A percentile compares a stretch with the other conserved stretches of the same genome.
Evolutionary conservation across 2,888 invertebrate species (phyloP).

Genomic region (Conus canariensis): DNA sequence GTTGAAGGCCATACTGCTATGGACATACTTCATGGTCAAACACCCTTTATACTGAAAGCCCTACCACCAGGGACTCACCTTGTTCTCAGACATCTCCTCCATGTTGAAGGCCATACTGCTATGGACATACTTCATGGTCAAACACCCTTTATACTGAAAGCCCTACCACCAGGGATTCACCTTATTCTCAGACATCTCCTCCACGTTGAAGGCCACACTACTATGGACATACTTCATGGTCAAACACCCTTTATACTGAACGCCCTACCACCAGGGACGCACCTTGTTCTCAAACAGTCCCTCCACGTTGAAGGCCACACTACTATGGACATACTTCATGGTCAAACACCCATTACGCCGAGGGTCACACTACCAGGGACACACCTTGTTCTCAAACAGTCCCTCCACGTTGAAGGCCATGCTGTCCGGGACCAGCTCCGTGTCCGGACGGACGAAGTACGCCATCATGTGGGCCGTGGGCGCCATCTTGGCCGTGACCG

Average conservation of each 20-base stretch:
- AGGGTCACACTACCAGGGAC: background rate
- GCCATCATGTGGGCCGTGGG: slow-evolving; percentile 78
- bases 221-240: slow-evolving; percentile 82
- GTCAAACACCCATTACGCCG: too few relatives aligned
- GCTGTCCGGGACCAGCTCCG: slow-evolving; percentile 82
- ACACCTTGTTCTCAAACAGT: slow-evolving; percentile 83
- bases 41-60: too few relatives aligned
- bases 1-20: too few relatives aligned
- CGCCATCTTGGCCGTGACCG: slow-evolving; percentile 55
- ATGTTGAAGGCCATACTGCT: too few relatives aligned
- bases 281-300: slow-evolving; percentile 83
- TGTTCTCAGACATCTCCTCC: too few relatives aligned
- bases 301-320: slow-evolving; percentile 81
- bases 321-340: slow-evolving; percentile 82
- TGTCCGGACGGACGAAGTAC: slow-evolving; percentile 81
- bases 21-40: too few relatives aligned
- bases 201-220: slow-evolving; percentile 81
- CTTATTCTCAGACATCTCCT: slow-evolving; percentile 80
- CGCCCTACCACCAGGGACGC: too few relatives aligned
- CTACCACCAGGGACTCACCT: too few relatives aligned
- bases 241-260: too few relatives aligned
- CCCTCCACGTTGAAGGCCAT: slow-evolving; percentile 82
- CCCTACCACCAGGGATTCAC: too few relatives aligned
- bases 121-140: too few relatives aligned
- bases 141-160: too few relatives aligned